phyloP scores from a whole-genome alignment of 2,797 vertebrate genomes.

The Myripristis jacobus region DNA sequence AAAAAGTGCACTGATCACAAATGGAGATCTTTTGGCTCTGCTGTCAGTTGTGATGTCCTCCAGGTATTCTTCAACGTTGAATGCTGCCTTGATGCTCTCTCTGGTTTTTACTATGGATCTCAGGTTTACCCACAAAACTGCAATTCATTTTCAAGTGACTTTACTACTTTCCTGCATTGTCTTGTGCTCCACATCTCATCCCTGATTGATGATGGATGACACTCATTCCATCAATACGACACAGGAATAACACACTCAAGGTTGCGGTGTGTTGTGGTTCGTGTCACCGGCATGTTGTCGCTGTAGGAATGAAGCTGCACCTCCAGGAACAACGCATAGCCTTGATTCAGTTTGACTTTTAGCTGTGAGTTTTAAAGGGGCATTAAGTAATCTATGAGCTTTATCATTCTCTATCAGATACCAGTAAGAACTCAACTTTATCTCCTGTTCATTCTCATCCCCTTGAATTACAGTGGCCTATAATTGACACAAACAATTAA shows the following conservation, averaged over 20 bases:
- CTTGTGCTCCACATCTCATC: background rate
- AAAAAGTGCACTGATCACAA: conserved; percentile 34
- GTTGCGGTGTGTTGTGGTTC: no score
- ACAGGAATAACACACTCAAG: no score
- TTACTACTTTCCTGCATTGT: background rate
- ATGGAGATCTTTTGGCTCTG: conserved; percentile 12
- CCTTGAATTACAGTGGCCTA: background rate
- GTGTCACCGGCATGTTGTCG: no score
- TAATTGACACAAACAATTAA: no score
- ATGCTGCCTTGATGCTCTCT: background rate
- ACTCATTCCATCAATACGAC: no score
- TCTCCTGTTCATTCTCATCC: background rate
- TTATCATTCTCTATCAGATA: conserved; percentile 8
- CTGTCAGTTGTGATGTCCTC: background rate
- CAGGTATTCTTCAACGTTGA: background rate
- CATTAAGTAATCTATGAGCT: background rate
- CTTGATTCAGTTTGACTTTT: conserved; percentile 6
- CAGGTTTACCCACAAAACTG: background rate
- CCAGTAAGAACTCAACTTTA: no score
- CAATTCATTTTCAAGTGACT: no score
- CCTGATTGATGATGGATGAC: no score
- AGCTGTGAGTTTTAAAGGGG: background rate
- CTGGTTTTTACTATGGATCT: background rate
- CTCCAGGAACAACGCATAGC: no score
- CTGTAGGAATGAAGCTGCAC: no score